Evolutionary conservation across 2,888 invertebrate genomes (phyloP).

Genomic region (Tyria jacobaeae): DNA sequence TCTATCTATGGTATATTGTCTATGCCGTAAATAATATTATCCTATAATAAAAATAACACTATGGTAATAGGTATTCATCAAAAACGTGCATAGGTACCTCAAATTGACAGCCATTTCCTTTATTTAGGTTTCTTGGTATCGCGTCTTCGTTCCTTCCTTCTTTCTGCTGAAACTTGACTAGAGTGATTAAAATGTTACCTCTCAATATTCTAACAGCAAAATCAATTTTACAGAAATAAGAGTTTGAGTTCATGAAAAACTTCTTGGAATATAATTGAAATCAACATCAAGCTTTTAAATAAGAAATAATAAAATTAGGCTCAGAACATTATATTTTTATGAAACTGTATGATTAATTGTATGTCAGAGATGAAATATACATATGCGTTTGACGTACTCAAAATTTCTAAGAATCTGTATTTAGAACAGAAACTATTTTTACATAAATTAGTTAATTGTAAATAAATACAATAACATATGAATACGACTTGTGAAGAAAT

Average conservation of each 20-base stretch:
- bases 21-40: too few relatives aligned
- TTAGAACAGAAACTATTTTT: slow-evolving; percentile 20
- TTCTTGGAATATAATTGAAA: slow-evolving; percentile 35
- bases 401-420: slow-evolving; percentile 52
- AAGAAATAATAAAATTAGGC: slow-evolving; percentile 40
- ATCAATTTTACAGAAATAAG: slow-evolving; percentile 12
- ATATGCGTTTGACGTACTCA: slow-evolving; percentile 48
- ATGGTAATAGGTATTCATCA: too few relatives aligned
- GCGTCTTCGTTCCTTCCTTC: neutral
- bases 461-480: neutral
- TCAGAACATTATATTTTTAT: slow-evolving; percentile 36
- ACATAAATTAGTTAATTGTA: neutral
- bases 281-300: slow-evolving; percentile 30
- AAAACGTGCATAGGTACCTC: too few relatives aligned
- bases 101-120: neutral
- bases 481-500: neutral
- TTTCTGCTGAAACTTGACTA: neutral
- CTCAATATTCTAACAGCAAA: slow-evolving; percentile 13
- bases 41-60: too few relatives aligned
- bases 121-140: too few relatives aligned
- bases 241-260: neutral
- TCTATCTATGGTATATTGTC: too few relatives aligned
- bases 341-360: slow-evolving; percentile 57
- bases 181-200: neutral
- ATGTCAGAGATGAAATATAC: slow-evolving; percentile 49